phyloP scores from a whole-genome alignment of 2,113 vertebrate species.

The Athene noctua region DNA sequence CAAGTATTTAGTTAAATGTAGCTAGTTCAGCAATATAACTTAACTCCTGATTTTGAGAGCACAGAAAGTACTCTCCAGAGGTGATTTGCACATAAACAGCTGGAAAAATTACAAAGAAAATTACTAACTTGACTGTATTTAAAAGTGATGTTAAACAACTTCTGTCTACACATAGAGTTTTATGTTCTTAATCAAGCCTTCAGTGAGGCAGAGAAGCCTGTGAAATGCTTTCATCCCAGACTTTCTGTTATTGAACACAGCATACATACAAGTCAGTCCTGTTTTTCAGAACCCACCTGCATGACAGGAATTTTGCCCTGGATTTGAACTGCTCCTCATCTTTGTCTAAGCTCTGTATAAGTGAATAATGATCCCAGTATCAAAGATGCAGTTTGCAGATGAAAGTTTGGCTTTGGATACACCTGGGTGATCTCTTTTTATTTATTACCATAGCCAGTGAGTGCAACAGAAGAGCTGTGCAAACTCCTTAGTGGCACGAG shows the following conservation, averaged over 20 bases:
- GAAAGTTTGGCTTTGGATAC: not conserved
- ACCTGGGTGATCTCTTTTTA: not conserved
- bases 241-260: not conserved
- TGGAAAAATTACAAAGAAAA: constrained; percentile 5
- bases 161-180: constrained; percentile 6
- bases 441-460: not conserved
- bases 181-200: constrained; percentile 1
- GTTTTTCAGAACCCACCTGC: constrained; percentile 38
- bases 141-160: constrained; percentile 1
- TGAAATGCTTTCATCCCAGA: constrained; percentile 3
- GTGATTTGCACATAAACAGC: not conserved
- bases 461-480: not conserved
- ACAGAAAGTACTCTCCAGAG: not conserved
- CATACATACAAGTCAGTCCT: not conserved
- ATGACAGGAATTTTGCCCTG: constrained; percentile 45
- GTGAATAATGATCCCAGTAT: not conserved
- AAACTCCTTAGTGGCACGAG: not conserved
- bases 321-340: not conserved
- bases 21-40: not conserved
- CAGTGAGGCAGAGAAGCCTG: not conserved
- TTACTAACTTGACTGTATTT: not conserved
- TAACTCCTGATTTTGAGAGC: not conserved
- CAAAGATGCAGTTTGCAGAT: not conserved
- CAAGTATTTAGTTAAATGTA: not conserved
- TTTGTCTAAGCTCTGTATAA: not conserved